Percentiles rank a stretch among this genome's conserved stretches.
Conservation (phyloP, 2,113 vertebrate species). For the Oreochromis tanganicae region DNA sequence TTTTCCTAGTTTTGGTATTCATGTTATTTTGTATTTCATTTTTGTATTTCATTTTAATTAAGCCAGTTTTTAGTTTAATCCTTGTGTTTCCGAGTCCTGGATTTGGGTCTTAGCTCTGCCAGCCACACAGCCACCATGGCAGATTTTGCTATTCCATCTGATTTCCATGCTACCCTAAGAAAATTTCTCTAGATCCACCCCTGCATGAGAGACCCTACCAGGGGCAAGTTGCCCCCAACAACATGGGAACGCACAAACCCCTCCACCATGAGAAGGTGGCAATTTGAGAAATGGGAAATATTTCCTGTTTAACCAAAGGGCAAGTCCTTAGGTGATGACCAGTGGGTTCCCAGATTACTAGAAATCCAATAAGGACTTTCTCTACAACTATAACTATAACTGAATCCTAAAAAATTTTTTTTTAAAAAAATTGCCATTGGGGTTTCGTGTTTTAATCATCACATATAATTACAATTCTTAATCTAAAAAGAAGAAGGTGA, state of each 20-base stretch:
- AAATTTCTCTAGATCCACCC: not conserved
- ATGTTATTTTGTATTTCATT: not conserved
- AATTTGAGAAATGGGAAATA: not conserved
- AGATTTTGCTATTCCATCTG: not conserved
- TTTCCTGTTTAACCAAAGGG: not conserved
- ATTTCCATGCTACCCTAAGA: not conserved
- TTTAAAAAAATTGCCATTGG: not conserved
- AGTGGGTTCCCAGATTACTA: not conserved
- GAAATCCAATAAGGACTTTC: not conserved
- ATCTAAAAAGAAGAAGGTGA: not conserved
- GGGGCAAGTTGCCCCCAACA: not conserved
- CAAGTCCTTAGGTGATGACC: not conserved
- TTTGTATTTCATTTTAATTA: not conserved
- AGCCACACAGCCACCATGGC: not conserved
- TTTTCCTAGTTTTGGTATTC: fast-evolving
- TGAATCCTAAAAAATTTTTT: not conserved
- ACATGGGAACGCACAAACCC: not conserved
- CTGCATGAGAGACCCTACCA: not conserved
- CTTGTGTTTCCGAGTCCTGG: not conserved
- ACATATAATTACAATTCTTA: not conserved
- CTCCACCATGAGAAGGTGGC: not conserved
- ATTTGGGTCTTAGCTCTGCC: not conserved
- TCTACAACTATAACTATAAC: not conserved
- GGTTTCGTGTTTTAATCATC: not conserved
- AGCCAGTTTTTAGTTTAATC: not conserved